Conservation (phyloP, 1,140 invertebrate genomes). For the Aporrectodea caliginosa region DNA sequence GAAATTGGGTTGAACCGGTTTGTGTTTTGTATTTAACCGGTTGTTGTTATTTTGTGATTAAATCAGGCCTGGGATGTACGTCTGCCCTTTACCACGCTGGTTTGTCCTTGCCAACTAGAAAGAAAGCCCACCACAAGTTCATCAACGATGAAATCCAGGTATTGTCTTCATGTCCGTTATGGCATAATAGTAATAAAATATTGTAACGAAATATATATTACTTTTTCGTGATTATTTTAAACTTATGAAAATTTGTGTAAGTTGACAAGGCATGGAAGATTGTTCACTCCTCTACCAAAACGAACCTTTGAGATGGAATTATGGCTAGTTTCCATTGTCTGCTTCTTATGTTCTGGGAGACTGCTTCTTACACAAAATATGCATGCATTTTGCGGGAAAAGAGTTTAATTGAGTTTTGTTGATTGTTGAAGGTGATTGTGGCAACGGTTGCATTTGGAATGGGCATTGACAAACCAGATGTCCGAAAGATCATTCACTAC, state of each 20-base stretch:
- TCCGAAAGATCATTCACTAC: slow-evolving; percentile 85
- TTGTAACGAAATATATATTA: not conserved
- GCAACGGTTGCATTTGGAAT: slow-evolving; percentile 95
- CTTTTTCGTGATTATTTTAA: not conserved
- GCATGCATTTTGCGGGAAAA: too few species aligned
- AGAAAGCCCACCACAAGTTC: slow-evolving; percentile 73
- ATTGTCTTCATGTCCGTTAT: slow-evolving; percentile 39
- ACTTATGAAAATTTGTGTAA: not conserved
- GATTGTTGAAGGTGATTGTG: slow-evolving; percentile 64
- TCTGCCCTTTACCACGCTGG: slow-evolving; percentile 75
- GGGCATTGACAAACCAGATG: slow-evolving; percentile 93
- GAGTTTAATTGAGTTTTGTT: too few species aligned
- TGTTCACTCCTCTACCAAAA: not conserved
- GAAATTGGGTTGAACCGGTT: too few species aligned
- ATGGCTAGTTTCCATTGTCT: too few species aligned
- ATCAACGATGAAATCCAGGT: slow-evolving; percentile 65
- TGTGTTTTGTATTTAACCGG: too few species aligned
- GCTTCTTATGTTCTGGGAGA: too few species aligned
- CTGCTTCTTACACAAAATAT: too few species aligned
- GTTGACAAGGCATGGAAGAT: not conserved
- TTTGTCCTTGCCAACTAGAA: slow-evolving; percentile 64
- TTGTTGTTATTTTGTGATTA: too few species aligned
- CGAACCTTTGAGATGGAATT: too few species aligned
- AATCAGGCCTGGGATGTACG: slow-evolving; percentile 55
- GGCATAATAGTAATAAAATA: not conserved